Percentiles rank a stretch among this genome's conserved stretches.
phyloP scores from a whole-genome alignment of 2,113 vertebrate species.

The Rhinopomastus cyanomelas region DNA sequence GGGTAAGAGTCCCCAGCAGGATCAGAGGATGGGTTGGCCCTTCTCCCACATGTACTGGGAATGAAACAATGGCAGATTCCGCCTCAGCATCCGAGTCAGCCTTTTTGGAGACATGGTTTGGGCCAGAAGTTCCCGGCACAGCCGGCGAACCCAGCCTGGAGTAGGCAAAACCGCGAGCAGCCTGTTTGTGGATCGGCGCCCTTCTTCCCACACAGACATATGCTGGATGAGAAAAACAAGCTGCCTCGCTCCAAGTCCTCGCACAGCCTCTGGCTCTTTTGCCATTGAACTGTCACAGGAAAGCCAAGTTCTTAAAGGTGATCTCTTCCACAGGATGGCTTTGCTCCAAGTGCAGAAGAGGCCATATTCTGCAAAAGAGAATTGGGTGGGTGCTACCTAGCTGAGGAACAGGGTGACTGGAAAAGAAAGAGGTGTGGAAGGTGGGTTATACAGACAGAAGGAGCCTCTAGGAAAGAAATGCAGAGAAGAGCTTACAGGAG shows the following conservation, averaged over 20 bases:
- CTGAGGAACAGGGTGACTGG: not conserved
- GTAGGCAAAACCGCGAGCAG: not conserved
- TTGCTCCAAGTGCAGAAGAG: not conserved
- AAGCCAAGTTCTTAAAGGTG: not conserved
- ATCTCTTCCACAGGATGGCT: not conserved
- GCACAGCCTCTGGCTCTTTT: accelerated
- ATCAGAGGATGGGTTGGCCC: not conserved
- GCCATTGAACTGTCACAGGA: not conserved
- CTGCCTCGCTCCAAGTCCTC: not conserved
- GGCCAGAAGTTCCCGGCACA: not conserved
- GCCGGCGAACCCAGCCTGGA: not conserved
- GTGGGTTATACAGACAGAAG: not conserved
- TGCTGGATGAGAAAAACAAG: constrained; percentile 23
- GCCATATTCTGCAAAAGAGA: accelerated
- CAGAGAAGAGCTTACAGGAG: not conserved
- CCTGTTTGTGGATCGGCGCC: constrained; percentile 28
- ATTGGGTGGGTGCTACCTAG: not conserved
- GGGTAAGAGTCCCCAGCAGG: not conserved
- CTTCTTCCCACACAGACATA: constrained; percentile 53
- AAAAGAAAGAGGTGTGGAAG: not conserved
- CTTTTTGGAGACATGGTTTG: not conserved
- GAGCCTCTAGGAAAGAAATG: not conserved
- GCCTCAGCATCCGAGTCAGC: not conserved
- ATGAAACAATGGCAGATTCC: not conserved
- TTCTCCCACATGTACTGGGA: not conserved